These are phyloP conservation scores for Pteropus rufus DNA, from an alignment of 2,797 vertebrate species.

Conservation along the genomic window DNA sequence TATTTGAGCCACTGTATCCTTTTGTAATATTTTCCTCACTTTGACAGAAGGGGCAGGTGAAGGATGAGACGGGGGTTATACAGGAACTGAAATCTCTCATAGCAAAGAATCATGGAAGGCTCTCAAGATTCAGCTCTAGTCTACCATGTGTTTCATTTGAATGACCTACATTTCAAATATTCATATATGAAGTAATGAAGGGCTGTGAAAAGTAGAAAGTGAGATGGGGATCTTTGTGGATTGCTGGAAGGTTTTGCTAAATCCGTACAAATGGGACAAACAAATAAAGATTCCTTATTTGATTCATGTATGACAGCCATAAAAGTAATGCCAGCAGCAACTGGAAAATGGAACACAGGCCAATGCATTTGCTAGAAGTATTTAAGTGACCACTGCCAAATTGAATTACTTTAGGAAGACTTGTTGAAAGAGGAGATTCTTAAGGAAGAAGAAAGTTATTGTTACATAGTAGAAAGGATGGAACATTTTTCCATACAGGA, in stretches of 20 bases:
- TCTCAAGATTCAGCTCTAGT: not conserved
- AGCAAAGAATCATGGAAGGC: not conserved
- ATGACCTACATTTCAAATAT: not conserved
- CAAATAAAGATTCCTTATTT: conserved; percentile 26
- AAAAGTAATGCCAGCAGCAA: not conserved
- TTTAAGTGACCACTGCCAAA: conserved; percentile 39
- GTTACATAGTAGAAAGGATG: not conserved
- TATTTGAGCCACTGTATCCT: not conserved
- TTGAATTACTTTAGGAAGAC: conserved; percentile 30
- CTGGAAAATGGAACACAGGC: conserved; percentile 14
- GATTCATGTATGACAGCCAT: not conserved
- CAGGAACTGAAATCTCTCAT: not conserved
- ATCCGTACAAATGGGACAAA: conserved; percentile 13
- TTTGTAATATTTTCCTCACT: not conserved
- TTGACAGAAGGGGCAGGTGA: not conserved
- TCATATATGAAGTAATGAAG: not conserved
- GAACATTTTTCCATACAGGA: not conserved
- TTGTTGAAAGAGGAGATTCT: conserved; percentile 45
- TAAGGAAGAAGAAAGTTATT: conserved; percentile 37
- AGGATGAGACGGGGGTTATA: not conserved
- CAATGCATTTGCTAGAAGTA: conserved; percentile 7
- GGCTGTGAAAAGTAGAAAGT: conserved; percentile 44
- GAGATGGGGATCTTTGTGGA: not conserved
- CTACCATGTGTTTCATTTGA: conserved; percentile 2
- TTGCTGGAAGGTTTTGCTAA: conserved; percentile 42